These are phyloP conservation scores for Oryzias curvinotus DNA, from an alignment of 2,113 vertebrate genomes.

Conservation along the genomic window DNA sequence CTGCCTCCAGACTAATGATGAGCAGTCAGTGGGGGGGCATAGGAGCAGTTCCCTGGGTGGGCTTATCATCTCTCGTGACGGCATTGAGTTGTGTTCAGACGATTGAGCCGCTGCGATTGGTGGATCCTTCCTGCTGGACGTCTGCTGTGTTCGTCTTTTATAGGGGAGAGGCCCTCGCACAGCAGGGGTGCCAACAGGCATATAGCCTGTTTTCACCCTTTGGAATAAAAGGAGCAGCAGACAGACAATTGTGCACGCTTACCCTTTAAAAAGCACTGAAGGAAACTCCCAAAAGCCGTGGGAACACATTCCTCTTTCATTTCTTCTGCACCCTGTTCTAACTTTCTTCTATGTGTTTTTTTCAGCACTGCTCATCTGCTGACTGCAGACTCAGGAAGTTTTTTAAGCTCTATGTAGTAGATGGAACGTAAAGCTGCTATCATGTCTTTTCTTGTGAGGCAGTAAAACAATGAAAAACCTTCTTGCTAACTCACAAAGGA, in stretches of 20 bases:
- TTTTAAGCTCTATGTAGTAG: constrained; percentile 17
- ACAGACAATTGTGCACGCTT: constrained; percentile 52
- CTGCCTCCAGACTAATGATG: constrained; percentile 65
- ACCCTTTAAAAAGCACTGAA: constrained; percentile 35
- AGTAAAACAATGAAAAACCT: constrained; percentile 56
- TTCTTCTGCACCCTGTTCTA: constrained; percentile 13
- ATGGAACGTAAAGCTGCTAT: constrained; percentile 53
- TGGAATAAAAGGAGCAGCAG: constrained; percentile 38
- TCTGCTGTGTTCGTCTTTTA: constrained; percentile 65
- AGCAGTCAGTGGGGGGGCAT: constrained; percentile 34
- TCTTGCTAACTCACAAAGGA: constrained; percentile 57
- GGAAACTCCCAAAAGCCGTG: constrained; percentile 48
- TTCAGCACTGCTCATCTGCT: constrained; percentile 30
- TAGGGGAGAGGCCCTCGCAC: constrained; percentile 59
- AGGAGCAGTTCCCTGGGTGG: constrained; percentile 65
- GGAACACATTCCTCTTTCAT: constrained; percentile 41
- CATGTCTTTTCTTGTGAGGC: constrained; percentile 49
- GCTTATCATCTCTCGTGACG: constrained; percentile 64
- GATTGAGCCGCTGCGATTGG: constrained; percentile 71
- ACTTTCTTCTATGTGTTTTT: constrained; percentile 28
- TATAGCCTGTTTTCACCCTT: constrained; percentile 53
- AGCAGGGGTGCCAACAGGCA: constrained; percentile 62
- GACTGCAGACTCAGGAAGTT: constrained; percentile 20
- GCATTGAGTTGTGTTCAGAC: constrained; percentile 68
- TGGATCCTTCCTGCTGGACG: constrained; percentile 54